A percentile compares a stretch with the other conserved stretches of the same genome.
These are phyloP conservation scores for Diadophis punctatus DNA, from an alignment of 2,113 vertebrate genomes.

Conservation along the genomic window DNA sequence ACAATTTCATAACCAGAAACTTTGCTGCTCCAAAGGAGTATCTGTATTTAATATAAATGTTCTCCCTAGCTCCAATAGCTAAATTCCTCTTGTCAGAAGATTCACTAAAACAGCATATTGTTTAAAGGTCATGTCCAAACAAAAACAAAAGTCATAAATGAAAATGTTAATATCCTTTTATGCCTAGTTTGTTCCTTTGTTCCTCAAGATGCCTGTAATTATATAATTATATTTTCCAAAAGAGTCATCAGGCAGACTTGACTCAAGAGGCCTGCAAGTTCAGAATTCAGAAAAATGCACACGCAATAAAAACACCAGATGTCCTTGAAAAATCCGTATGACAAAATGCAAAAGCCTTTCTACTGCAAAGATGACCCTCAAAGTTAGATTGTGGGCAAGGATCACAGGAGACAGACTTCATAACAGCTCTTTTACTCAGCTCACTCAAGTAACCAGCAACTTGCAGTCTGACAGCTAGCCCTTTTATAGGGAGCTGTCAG, in stretches of 20 bases:
- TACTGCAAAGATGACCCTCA: neutral
- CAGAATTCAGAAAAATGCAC: neutral
- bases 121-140: neutral
- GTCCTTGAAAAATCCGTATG: neutral
- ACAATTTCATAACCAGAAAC: neutral
- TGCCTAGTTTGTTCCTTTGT: neutral
- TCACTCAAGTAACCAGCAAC: too few relatives aligned
- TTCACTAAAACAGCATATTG: neutral
- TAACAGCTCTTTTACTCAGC: too few relatives aligned
- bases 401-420: too few relatives aligned
- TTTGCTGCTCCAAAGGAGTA: neutral
- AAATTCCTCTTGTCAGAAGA: neutral
- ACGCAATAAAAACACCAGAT: neutral
- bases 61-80: neutral
- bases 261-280: neutral
- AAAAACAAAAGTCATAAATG: neutral
- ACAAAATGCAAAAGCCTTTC: neutral
- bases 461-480: too few relatives aligned
- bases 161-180: neutral
- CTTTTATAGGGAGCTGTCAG: too few relatives aligned
- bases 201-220: neutral
- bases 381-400: too few relatives aligned
- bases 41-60: neutral
- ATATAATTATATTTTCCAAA: slow-evolving; percentile 12
- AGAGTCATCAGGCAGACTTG: neutral